A percentile compares a stretch with the other conserved stretches of the same genome.
phyloP scores from a whole-genome alignment of 2,113 vertebrate genomes.

The Indri indri region DNA sequence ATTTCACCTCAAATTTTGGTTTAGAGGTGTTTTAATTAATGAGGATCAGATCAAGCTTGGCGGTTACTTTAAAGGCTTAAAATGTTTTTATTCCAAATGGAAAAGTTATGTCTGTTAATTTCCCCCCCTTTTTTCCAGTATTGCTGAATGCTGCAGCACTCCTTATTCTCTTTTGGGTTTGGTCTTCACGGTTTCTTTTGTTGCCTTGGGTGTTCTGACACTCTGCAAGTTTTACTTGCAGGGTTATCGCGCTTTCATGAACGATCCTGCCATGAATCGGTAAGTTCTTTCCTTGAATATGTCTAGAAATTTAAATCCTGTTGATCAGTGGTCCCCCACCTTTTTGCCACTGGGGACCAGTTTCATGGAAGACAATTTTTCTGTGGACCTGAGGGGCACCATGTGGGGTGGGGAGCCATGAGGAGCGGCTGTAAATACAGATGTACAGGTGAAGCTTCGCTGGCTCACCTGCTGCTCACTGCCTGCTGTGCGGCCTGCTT shows the following conservation, averaged over 20 bases:
- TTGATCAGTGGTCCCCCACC: too few species aligned
- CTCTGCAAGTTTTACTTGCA: conserved; percentile 99
- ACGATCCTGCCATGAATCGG: conserved; percentile 98
- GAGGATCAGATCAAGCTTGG: neutral
- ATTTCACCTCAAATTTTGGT: neutral
- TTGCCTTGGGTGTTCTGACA: conserved; percentile 96
- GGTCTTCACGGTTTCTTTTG: conserved; percentile 98
- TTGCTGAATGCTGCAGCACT: conserved; percentile 98
- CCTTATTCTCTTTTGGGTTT: conserved; percentile 96
- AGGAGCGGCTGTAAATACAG: too few species aligned
- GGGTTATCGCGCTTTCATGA: conserved; percentile 98
- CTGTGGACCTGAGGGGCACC: too few species aligned
- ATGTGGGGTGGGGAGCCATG: too few species aligned
- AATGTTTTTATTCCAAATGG: neutral
- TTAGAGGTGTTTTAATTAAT: conserved; percentile 8
- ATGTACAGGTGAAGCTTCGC: too few species aligned
- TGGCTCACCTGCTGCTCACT: too few species aligned
- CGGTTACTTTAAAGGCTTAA: conserved; percentile 34
- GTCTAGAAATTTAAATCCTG: neutral
- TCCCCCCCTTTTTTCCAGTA: conserved; percentile 81
- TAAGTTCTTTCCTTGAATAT: conserved; percentile 65
- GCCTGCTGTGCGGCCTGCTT: too few species aligned
- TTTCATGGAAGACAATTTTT: too few species aligned
- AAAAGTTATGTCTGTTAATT: neutral
- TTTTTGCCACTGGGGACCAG: too few species aligned